phyloP scores from a whole-genome alignment of 2,113 vertebrate genomes.

The Xenotilapia flavipinnis region DNA sequence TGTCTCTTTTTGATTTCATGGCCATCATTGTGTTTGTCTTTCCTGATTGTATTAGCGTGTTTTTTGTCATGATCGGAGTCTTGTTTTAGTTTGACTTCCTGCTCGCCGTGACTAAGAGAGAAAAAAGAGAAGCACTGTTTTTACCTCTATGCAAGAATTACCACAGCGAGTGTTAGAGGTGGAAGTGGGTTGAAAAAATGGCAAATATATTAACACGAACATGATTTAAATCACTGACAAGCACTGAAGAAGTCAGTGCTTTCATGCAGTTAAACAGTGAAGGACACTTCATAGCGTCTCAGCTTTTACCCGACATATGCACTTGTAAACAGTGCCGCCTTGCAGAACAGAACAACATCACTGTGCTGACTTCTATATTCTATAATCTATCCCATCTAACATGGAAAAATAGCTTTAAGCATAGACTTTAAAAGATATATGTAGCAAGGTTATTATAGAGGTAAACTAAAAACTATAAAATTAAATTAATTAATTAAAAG shows the following conservation, averaged over 20 bases:
- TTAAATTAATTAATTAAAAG: not conserved
- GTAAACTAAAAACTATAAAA: not conserved
- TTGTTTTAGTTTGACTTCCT: conserved; percentile 34
- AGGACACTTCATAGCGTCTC: not conserved
- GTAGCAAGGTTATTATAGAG: not conserved
- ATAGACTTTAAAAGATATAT: not conserved
- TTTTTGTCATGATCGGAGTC: conserved; percentile 52
- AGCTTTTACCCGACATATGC: not conserved
- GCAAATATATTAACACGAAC: not conserved
- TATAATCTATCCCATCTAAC: not conserved
- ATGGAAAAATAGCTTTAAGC: not conserved
- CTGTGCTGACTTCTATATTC: not conserved
- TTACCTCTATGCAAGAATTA: not conserved
- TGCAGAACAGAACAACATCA: not conserved
- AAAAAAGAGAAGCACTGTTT: conserved; percentile 21
- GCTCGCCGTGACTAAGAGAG: conserved; percentile 54
- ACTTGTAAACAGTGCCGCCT: not conserved
- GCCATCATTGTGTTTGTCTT: conserved; percentile 36
- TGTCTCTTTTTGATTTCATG: conserved; percentile 25
- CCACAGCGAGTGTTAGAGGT: not conserved
- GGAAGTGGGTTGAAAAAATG: not conserved
- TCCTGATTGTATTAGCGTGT: conserved; percentile 22
- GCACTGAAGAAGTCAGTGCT: not conserved
- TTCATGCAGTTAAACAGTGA: not conserved
- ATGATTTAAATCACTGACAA: not conserved